Evolutionary conservation across 1,140 invertebrate genomes (phyloP), one percentile per base, ranked within the genome.

Genomic region (Sycobia sp.): DNA sequence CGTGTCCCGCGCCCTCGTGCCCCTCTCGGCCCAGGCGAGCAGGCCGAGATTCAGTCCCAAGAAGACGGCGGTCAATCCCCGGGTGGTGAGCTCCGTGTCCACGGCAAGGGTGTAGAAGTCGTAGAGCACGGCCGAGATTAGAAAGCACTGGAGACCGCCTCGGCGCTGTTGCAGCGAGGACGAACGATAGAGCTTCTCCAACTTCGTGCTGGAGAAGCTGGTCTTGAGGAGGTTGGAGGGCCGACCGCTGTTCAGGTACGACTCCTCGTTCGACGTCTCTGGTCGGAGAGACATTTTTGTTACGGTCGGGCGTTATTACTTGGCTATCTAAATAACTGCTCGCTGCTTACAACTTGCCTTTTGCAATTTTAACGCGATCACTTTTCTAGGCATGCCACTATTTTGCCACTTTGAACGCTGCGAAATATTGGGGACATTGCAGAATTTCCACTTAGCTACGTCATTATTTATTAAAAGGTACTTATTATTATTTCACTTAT

Each of bases 131-230:
- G 89, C 87, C 32, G 88, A 85, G 13, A 86, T 75, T 0, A 93
- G 80, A 73, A 92, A 89, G 69, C 89, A 90, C 67, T 88, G 86
- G n/a, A 93, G 78, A n/a, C 90, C 90, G 27, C 87, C 84, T 49
- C 90, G 86, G 60, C 90, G 86, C 73, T 92, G 90, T 63, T 90
- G 87, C 43, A 89, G 82, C 41, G 88, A 90, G 73, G 92, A 93
- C 38, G 86, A 86, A 63, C 87, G 86, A 76, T 93, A 94, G 0
- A 94, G 82, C 68, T 85, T 84, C 73, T 93, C 91, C 46, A 92
- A 82, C 16, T 76, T 75, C 1, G 69, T 69, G 63, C 67, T 76
- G 32, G 73, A 76, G 66, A 82, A 82, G 46, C 71, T 76, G 0
- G 79, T 76, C 56, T 77, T 77, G 8, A 82, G 62, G 0, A 82